Percentiles rank a stretch among this genome's conserved stretches.
Evolutionary conservation across 2,888 invertebrate species (phyloP).

Genomic region (Nomada flava): DNA sequence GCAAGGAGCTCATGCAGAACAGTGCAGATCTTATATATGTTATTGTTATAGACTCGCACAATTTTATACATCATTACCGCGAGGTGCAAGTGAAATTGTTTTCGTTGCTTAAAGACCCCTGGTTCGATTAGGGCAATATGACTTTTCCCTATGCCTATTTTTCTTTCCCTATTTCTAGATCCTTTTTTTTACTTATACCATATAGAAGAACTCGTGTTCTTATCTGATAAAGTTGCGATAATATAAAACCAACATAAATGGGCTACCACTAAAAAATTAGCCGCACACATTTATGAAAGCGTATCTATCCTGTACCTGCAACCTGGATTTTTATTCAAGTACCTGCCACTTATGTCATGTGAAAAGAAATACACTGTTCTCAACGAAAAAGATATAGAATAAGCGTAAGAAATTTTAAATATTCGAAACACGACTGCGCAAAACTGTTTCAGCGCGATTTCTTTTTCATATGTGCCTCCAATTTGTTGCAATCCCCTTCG

Average conservation of each 20-base stretch:
- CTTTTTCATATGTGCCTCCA: neutral
- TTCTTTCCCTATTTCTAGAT: neutral
- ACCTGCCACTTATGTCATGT: neutral
- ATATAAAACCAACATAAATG: constrained; percentile 16
- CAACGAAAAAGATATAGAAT: neutral
- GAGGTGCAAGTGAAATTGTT: constrained; percentile 14
- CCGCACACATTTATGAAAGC: neutral
- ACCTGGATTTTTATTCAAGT: neutral
- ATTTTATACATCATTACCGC: constrained; percentile 8
- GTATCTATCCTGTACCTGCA: neutral
- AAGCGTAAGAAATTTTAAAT: constrained; percentile 2
- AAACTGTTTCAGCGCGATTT: neutral
- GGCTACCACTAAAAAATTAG: neutral
- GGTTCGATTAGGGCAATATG: neutral
- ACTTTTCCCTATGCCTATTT: neutral
- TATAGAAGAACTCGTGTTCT: neutral
- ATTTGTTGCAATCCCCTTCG: constrained; percentile 12
- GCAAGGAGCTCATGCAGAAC: constrained; percentile 31
- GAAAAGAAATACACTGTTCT: neutral
- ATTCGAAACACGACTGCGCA: neutral
- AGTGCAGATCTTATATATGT: neutral
- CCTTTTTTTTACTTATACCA: neutral
- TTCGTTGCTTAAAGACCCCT: neutral
- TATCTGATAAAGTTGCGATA: constrained; percentile 53
- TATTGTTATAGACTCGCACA: neutral